A percentile compares a stretch with the other conserved stretches of the same genome.
Conservation (phyloP, 2,797 vertebrate species). For the Muraenolepis orangiensis region DNA sequence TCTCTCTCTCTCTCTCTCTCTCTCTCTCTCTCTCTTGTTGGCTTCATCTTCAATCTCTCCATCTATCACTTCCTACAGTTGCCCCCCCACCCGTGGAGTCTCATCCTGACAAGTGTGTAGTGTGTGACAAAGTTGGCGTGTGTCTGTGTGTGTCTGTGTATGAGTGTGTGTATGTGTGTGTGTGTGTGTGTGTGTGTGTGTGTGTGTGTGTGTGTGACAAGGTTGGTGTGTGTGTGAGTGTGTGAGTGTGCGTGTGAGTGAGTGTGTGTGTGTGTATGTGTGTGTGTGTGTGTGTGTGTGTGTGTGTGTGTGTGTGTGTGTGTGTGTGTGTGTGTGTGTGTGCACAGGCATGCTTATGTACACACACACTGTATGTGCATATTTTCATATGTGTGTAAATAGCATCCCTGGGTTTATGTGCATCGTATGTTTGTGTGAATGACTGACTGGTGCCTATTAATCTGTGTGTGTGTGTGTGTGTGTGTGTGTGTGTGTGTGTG, state of each 20-base stretch:
- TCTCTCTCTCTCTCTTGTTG: too few relatives aligned
- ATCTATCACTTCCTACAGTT: slow-evolving; percentile 19
- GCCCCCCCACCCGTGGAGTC: slow-evolving; percentile 31
- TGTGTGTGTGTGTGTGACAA: slow-evolving; percentile 18
- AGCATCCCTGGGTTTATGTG: not conserved
- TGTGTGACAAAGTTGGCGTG: slow-evolving; percentile 47
- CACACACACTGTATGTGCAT: slow-evolving; percentile 2
- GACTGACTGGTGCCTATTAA: not conserved
- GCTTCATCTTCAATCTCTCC: not conserved
- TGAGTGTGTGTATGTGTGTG: slow-evolving; percentile 7
- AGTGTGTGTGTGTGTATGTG: too few relatives aligned
- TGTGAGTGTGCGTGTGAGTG: slow-evolving; percentile 15
- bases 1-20: not conserved
- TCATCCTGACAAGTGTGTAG: slow-evolving; percentile 38
- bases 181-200: not conserved
- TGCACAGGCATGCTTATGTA: slow-evolving; percentile 9
- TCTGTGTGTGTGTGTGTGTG: slow-evolving; percentile 32
- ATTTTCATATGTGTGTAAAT: not conserved
- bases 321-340: slow-evolving; percentile 17
- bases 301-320: slow-evolving; percentile 15
- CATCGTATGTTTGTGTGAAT: slow-evolving; percentile 9
- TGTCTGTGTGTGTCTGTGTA: slow-evolving; percentile 16
- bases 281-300: slow-evolving; percentile 17
- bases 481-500: not conserved
- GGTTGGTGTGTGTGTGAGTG: slow-evolving; percentile 13